Conservation (phyloP, 2,797 vertebrate genomes). For the Euphonia xanthogaster region DNA sequence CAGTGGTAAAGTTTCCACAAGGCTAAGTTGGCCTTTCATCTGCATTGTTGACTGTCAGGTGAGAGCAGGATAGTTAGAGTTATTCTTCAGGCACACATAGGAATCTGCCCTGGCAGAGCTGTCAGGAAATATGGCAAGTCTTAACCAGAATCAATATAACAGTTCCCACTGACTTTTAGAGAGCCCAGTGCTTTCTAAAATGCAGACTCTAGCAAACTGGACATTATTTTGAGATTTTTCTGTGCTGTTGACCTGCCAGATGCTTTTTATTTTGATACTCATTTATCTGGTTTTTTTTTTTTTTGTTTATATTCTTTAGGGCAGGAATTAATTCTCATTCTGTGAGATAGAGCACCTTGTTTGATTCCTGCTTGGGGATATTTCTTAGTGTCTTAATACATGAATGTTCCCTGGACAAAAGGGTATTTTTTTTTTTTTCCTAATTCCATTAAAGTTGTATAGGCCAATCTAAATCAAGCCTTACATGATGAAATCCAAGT, state of each 20-base stretch:
- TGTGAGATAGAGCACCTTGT: neutral
- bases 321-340: neutral
- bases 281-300: neutral
- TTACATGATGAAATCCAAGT: neutral
- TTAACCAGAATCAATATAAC: neutral
- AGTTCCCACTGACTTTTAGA: neutral
- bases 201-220: neutral
- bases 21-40: neutral
- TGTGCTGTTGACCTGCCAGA: neutral
- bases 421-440: neutral
- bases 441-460: neutral
- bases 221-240: neutral
- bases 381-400: neutral
- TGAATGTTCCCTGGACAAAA: neutral
- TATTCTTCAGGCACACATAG: neutral
- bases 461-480: neutral
- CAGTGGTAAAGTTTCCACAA: neutral
- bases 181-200: neutral
- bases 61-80: neutral
- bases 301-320: neutral
- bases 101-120: neutral
- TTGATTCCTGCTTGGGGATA: neutral
- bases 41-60: neutral
- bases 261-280: neutral
- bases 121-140: neutral